Percentiles rank a stretch among this genome's conserved stretches.
phyloP scores from a whole-genome alignment of 2,113 vertebrate species.

The Chroicocephalus ridibundus region DNA sequence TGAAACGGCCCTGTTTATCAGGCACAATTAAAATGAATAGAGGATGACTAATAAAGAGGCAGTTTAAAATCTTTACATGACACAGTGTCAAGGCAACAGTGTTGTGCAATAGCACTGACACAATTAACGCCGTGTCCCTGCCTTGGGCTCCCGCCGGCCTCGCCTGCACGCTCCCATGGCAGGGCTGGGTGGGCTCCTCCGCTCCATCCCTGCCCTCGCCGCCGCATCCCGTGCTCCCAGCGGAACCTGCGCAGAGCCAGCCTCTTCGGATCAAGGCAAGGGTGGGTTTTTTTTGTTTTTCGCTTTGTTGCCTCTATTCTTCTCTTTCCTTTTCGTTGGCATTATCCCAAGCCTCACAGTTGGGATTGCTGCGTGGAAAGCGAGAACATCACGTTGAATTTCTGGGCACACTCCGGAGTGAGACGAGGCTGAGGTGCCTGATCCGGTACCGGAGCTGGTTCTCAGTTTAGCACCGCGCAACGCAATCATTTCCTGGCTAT shows the following conservation, averaged over 20 bases:
- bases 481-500: background rate
- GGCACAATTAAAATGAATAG: constrained; percentile 30
- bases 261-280: background rate
- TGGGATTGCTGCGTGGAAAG: background rate
- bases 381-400: background rate
- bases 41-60: constrained; percentile 41
- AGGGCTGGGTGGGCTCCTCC: background rate
- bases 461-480: background rate
- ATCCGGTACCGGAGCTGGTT: background rate
- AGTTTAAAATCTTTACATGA: constrained; percentile 32
- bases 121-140: background rate
- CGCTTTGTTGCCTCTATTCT: background rate
- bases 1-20: constrained; percentile 45
- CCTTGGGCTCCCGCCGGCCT: background rate
- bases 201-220: background rate
- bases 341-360: background rate
- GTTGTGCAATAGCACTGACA: constrained; percentile 24
- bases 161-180: background rate
- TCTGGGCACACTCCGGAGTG: background rate
- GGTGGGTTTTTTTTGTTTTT: background rate
- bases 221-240: background rate
- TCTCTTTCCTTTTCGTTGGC: background rate
- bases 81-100: constrained; percentile 38
- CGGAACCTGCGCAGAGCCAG: background rate
- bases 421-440: background rate